A percentile compares a stretch with the other conserved stretches of the same genome.
phyloP scores from a whole-genome alignment of 2,113 vertebrate genomes.

The Suricata suricatta region DNA sequence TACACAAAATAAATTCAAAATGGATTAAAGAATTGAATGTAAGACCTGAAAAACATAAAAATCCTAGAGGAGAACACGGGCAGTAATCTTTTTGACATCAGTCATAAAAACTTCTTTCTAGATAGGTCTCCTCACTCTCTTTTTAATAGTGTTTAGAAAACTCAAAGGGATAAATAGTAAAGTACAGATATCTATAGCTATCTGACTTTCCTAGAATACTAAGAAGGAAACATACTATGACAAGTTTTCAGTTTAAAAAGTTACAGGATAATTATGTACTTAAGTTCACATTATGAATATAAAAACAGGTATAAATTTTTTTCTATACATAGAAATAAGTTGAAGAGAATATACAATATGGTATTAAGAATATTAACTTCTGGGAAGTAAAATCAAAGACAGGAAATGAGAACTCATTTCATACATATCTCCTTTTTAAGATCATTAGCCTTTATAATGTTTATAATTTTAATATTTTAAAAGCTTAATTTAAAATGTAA shows the following conservation, averaged over 20 bases:
- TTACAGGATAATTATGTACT: background rate
- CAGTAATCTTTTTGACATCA: background rate
- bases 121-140: background rate
- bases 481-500: slow-evolving; percentile 13
- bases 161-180: background rate
- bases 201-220: background rate
- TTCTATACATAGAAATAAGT: background rate
- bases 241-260: background rate
- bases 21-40: background rate
- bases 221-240: background rate
- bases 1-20: background rate
- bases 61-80: background rate
- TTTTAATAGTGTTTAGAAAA: background rate
- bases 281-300: background rate
- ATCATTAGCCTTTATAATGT: background rate
- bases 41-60: background rate
- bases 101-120: background rate
- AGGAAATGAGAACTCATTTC: background rate
- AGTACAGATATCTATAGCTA: background rate
- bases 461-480: background rate
- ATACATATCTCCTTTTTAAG: background rate
- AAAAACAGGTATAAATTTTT: background rate
- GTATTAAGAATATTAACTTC: background rate
- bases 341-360: background rate
- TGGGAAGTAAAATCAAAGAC: background rate